Conservation (phyloP, 2,888 invertebrate species). For the Hymenopus coronatus region DNA sequence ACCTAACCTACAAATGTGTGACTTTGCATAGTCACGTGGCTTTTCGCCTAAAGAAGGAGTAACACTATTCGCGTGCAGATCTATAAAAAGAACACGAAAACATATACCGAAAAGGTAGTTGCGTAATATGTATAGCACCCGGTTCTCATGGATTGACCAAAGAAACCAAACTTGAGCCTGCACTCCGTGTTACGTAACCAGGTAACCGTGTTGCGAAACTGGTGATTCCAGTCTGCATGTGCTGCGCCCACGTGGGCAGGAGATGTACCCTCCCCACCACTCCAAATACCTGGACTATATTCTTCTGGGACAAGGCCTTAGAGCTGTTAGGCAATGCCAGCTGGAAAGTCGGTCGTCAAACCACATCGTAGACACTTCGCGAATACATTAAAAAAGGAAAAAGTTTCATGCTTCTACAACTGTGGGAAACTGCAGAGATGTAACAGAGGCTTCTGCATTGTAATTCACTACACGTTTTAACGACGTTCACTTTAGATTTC, state of each 20-base stretch:
- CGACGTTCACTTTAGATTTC: no score
- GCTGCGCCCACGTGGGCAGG: not conserved
- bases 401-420: not conserved
- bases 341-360: not conserved
- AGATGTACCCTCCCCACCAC: not conserved
- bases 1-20: no score
- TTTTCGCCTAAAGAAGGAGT: not conserved
- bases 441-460: not conserved
- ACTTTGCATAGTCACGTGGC: not conserved
- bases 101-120: not conserved
- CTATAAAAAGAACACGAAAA: not conserved
- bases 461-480: not conserved
- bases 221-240: slow-evolving; percentile 8
- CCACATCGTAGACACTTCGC: not conserved
- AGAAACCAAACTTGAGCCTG: not conserved
- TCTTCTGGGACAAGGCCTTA: slow-evolving; percentile 19
- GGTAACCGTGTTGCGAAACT: not conserved
- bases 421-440: not conserved
- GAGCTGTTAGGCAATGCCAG: not conserved
- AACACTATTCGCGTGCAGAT: not conserved
- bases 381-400: not conserved
- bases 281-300: not conserved
- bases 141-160: slow-evolving; percentile 1
- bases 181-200: not conserved
- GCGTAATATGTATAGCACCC: not conserved